Evolutionary conservation across 2,888 invertebrate species (phyloP), one percentile per base, ranked within the genome.

Genomic region (Tricholauxania praeusta): DNA sequence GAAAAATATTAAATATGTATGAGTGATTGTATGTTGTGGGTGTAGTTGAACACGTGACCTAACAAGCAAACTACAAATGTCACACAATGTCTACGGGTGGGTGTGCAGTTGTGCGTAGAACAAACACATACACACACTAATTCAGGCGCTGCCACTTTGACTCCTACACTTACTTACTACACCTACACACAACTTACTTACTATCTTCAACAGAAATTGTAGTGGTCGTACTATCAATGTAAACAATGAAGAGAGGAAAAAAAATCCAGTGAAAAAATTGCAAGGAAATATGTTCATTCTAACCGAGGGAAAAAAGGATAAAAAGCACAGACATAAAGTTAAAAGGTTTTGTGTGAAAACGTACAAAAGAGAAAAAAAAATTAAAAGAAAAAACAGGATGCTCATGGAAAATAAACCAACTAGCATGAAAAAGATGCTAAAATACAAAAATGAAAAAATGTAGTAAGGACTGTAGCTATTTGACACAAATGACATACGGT

Each of bases 31-130:
- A 10, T 39, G 39, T 39, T 28, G 28, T 28, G 28, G 28, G 28
- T 28, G 28, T 28, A 28, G 39, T 39, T 8, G 75, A 77, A 80
- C 81, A 82, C 80, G 81, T 82, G 82, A 82, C 82, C 80, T 80
- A 62, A 65, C 51, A 39, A 39, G 39, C 39, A 39, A 39, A 39
- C 39, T 39, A 39, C 39, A 39, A 39, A 39, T 39, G 39, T 39
- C 39, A 39, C 10, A 39, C 39, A 39, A 39, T 39, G 39, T 39
- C 6, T 39, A 4, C 8, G 39, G 10, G 10, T 39, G 39, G 39
- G 10, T 39, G 39, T 39, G 39, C 39, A 39, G 39, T 39, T 39
- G 39, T 39, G 39, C 39, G 39, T 39, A 39, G 39, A 39, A 39
- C 39, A 10, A 39, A 39, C 39, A 39, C 39, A 39, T 39, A 39